phyloP scores from a whole-genome alignment of 2,797 vertebrate genomes.

The Artibeus jamaicensis region DNA sequence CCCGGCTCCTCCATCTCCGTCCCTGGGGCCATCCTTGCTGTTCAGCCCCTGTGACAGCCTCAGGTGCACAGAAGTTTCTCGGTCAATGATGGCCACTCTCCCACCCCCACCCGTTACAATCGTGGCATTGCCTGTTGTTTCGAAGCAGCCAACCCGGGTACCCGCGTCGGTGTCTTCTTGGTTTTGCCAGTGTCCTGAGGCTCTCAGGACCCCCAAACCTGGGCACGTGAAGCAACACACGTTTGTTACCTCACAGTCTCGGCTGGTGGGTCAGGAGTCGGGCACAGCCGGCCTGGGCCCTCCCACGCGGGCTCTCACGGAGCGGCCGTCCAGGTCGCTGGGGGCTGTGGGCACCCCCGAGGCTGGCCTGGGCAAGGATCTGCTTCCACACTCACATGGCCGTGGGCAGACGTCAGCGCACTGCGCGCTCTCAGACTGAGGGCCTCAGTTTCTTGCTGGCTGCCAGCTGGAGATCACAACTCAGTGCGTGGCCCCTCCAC shows the following conservation, averaged over 20 bases:
- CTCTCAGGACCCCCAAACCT: neutral
- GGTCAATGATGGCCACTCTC: fast-evolving
- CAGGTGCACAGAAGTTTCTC: fast-evolving
- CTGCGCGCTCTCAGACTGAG: neutral
- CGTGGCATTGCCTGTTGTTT: too few species aligned
- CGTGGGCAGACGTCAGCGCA: neutral
- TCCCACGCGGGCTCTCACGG: neutral
- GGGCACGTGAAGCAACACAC: neutral
- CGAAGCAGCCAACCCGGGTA: neutral
- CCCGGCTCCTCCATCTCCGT: neutral
- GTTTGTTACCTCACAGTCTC: neutral
- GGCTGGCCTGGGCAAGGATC: neutral
- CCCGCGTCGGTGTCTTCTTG: neutral
- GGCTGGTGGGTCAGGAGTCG: neutral
- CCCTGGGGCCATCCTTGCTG: neutral
- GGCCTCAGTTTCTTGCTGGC: neutral
- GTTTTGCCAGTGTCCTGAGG: neutral
- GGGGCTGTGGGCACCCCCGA: neutral
- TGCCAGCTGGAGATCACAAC: neutral
- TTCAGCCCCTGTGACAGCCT: neutral
- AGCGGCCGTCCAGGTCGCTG: neutral
- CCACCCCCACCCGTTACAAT: neutral
- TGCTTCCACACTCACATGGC: neutral
- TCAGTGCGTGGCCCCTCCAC: neutral
- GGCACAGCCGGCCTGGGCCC: neutral